Percentiles rank a stretch among this genome's conserved stretches.
Evolutionary conservation across 2,113 vertebrate genomes (phyloP).

Genomic region (Todiramphus saurophagus): DNA sequence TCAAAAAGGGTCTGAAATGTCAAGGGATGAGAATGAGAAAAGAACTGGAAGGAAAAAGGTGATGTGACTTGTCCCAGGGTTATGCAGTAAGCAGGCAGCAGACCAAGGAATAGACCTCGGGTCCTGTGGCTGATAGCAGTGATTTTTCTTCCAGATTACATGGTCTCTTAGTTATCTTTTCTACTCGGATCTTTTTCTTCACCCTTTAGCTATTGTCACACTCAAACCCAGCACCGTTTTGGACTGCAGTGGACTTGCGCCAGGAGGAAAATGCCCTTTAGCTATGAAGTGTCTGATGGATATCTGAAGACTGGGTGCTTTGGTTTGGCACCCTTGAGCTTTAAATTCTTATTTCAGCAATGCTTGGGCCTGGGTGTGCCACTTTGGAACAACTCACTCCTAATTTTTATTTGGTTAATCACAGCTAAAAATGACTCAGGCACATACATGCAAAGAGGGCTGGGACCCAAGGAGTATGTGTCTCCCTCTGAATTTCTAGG

Average conservation of each 20-base stretch:
- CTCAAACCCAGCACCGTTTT: not conserved
- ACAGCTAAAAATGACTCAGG: not conserved
- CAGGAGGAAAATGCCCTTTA: constrained; percentile 4
- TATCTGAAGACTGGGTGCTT: not conserved
- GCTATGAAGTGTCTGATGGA: not conserved
- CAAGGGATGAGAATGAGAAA: not conserved
- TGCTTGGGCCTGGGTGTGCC: constrained; percentile 32
- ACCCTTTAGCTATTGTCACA: not conserved
- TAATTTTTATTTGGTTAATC: constrained; percentile 15
- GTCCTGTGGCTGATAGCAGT: not conserved
- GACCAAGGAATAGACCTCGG: not conserved
- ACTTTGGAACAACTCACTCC: not conserved
- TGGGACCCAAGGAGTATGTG: not conserved
- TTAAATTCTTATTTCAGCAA: not conserved
- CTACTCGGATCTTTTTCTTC: not conserved
- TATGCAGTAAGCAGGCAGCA: not conserved
- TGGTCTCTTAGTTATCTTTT: not conserved
- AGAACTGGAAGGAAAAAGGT: not conserved
- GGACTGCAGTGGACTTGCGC: not conserved
- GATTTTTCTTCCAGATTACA: not conserved
- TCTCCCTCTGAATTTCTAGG: constrained; percentile 15
- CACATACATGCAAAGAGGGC: not conserved
- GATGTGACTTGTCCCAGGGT: not conserved
- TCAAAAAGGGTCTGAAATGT: not conserved
- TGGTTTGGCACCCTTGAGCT: not conserved